A percentile compares a stretch with the other conserved stretches of the same genome.
Evolutionary conservation across 2,797 vertebrate species (phyloP).

Genomic region (Poeciliopsis infans): DNA sequence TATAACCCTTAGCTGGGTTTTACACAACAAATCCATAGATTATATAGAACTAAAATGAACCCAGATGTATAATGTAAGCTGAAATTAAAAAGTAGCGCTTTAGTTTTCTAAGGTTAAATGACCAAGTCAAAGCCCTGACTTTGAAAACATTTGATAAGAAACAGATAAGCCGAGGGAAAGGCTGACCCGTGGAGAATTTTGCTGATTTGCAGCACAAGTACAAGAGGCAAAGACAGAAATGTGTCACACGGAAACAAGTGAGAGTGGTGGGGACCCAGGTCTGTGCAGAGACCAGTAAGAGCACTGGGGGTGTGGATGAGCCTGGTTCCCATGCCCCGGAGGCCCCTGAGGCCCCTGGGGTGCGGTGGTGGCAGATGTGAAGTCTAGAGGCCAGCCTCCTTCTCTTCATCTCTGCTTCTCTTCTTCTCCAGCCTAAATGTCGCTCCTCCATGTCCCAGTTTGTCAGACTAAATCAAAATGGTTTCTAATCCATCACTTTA

Average conservation of each 20-base stretch:
- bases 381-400: slow-evolving; percentile 64
- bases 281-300: slow-evolving; percentile 41
- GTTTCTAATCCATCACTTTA: slow-evolving; percentile 57
- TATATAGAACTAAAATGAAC: not conserved
- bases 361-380: slow-evolving; percentile 81
- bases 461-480: slow-evolving; percentile 35
- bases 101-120: not conserved
- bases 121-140: not conserved
- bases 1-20: not conserved
- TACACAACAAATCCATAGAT: not conserved
- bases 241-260: slow-evolving; percentile 42
- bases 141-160: not conserved
- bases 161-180: not conserved
- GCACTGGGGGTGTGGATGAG: slow-evolving; percentile 41
- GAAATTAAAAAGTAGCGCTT: not conserved
- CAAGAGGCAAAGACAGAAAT: slow-evolving; percentile 17
- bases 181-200: not conserved
- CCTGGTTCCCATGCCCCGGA: slow-evolving; percentile 80
- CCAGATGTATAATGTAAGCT: not conserved
- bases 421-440: slow-evolving; percentile 49
- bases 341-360: slow-evolving; percentile 76
- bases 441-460: slow-evolving; percentile 36
- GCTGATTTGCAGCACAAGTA: slow-evolving; percentile 5
- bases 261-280: slow-evolving; percentile 41
- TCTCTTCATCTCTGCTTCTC: slow-evolving; percentile 51